Base-by-base conservation (phyloP, 1,140 invertebrate species). In the Bombyx mandarina region DNA sequence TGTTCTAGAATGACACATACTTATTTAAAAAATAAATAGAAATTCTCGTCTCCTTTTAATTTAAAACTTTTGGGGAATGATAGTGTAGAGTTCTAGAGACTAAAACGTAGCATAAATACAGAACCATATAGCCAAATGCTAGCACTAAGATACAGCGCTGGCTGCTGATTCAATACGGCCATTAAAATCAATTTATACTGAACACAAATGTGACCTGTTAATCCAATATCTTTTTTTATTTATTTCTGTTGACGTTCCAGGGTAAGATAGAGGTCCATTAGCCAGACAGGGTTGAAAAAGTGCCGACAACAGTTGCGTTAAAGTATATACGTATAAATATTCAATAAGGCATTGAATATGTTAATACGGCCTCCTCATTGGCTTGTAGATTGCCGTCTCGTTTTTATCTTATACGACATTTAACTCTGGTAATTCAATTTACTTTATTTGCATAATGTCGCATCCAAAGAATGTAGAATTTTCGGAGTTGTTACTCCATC, bases 391-490 rank as follows among this genome's bases (percentile, higher is more conserved):
- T 79, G 77, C 79, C 68, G 69, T 69, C 75, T 87, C 84, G 82
- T 85, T 87, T 87, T 87, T 87, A 87, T 87, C 82, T 87, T 80
- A 87, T 84, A 82, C 79, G 74, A 87, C 82, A 87, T 87, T 87
- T 87, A 87, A 84, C 84, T 85, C 79, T 69, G 71, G 84, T 85
- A 84, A 87, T 87, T 87, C 84, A 87, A 85, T 87, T 87, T 87
- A 84, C 67, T 76, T 61, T 83, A 85, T 87, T 87, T 82, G 81
- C 84, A 87, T 87, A 87, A 87, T 83, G 84, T 76, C 72, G 66
- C 57, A 68, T 69, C 67, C 67, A 35, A 35, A 35, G 26, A 35
- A 35, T 35, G 26, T 35, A 35, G 26, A 35, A 2, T 35, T 35
- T 35, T 35, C 26, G 26, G 26, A 35, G 26, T 1, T 35, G 26